These are phyloP conservation scores for Epistrophe eligans DNA, from an alignment of 2,888 invertebrate species.

Conservation along the genomic window DNA sequence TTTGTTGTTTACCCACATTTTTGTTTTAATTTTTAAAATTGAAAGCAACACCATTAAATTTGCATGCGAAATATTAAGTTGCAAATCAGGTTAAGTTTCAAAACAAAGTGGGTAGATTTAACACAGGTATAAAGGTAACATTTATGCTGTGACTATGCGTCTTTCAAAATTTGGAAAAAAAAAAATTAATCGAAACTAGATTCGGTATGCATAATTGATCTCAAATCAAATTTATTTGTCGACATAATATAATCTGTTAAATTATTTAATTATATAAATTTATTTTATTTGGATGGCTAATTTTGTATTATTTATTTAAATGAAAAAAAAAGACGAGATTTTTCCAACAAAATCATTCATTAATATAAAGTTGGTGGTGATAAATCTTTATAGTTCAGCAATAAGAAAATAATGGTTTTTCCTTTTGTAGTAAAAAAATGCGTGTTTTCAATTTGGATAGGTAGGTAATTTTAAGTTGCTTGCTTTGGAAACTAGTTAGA, in stretches of 20 bases:
- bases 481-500: no score
- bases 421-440: no score
- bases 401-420: no score
- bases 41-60: constrained; percentile 1
- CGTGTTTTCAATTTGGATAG: no score
- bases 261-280: background rate
- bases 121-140: background rate
- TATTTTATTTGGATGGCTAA: no score
- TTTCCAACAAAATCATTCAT: no score
- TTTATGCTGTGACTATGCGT: background rate
- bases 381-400: no score
- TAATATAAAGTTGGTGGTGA: no score
- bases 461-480: no score
- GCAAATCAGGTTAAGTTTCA: constrained; percentile 15
- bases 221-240: background rate
- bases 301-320: no score
- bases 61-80: constrained; percentile 8
- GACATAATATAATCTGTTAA: background rate
- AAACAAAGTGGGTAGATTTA: constrained; percentile 14
- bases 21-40: background rate
- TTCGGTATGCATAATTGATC: constrained; percentile 4
- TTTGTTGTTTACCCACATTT: background rate
- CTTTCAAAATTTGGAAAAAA: constrained; percentile 32
- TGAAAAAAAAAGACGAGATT: no score
- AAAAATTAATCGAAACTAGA: constrained; percentile 10